Evolutionary conservation across 2,888 invertebrate species (phyloP).

Genomic region (Dendrolimus pini): DNA sequence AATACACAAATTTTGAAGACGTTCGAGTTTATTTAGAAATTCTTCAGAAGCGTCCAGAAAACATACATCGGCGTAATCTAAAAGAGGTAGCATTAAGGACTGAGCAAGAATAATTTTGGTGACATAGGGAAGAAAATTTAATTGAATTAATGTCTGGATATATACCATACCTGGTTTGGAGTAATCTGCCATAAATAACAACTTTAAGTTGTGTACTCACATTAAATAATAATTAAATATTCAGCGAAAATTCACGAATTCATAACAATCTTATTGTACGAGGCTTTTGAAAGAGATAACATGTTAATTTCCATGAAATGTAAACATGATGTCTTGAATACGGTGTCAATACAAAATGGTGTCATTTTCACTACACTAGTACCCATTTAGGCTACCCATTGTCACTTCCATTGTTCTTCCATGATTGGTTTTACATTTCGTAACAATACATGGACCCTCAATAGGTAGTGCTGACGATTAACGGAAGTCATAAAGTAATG

Average conservation of each 20-base stretch:
- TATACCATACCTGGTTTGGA: too few species aligned
- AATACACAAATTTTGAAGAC: too few species aligned
- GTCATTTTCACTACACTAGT: conserved; percentile 27
- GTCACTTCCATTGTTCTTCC: conserved; percentile 34
- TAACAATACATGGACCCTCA: background rate
- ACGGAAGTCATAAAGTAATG: background rate
- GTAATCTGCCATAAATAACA: too few species aligned
- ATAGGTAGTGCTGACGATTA: background rate
- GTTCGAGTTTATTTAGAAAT: too few species aligned
- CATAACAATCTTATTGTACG: conserved; percentile 1
- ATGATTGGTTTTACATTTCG: conserved; percentile 29
- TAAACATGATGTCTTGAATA: conserved; percentile 18
- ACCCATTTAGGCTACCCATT: conserved; percentile 33
- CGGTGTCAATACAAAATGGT: conserved; percentile 19
- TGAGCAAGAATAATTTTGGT: too few species aligned
- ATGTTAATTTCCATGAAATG: conserved; percentile 25
- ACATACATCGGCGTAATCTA: too few species aligned
- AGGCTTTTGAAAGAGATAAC: background rate
- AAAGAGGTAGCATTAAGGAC: too few species aligned
- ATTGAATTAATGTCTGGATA: too few species aligned
- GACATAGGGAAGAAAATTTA: too few species aligned
- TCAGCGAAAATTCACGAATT: background rate
- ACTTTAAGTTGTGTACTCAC: too few species aligned
- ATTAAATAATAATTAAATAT: background rate
- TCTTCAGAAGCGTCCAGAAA: too few species aligned